Conservation (phyloP, 2,113 vertebrate genomes). For the Dendrocopos noguchii region DNA sequence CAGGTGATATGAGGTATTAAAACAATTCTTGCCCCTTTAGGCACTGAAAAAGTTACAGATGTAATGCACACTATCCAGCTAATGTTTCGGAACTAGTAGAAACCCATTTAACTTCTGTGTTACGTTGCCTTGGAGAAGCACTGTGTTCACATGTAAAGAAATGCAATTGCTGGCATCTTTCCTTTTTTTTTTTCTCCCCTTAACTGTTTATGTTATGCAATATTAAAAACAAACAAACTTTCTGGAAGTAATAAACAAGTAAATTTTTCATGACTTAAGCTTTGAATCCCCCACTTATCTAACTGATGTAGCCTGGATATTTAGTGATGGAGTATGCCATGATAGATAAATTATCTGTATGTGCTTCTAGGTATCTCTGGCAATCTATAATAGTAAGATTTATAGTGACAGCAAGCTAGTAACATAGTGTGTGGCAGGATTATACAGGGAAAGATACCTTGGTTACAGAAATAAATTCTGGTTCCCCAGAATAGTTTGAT, state of each 20-base stretch:
- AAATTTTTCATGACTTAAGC: constrained; percentile 17
- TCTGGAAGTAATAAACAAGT: neutral
- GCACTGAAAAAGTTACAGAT: neutral
- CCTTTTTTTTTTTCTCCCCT: neutral
- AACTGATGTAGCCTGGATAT: constrained; percentile 1
- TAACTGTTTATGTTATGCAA: neutral
- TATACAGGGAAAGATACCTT: constrained; percentile 16
- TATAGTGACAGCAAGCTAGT: constrained; percentile 9
- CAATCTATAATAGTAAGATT: constrained; percentile 44
- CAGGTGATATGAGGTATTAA: neutral
- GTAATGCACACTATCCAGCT: neutral
- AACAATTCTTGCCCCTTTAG: neutral
- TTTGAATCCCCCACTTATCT: neutral
- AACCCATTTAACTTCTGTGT: neutral
- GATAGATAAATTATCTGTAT: constrained; percentile 1
- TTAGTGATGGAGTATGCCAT: constrained; percentile 29
- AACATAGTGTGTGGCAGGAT: neutral
- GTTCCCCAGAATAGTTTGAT: neutral
- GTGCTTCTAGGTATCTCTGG: constrained; percentile 11
- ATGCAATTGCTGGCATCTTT: neutral
- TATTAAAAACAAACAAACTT: neutral
- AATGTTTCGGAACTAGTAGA: neutral
- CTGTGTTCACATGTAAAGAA: neutral
- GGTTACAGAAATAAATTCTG: constrained; percentile 43
- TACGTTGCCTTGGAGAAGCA: neutral